Evolutionary conservation across 2,888 invertebrate genomes (phyloP).

Genomic region (Anaspis maculata): DNA sequence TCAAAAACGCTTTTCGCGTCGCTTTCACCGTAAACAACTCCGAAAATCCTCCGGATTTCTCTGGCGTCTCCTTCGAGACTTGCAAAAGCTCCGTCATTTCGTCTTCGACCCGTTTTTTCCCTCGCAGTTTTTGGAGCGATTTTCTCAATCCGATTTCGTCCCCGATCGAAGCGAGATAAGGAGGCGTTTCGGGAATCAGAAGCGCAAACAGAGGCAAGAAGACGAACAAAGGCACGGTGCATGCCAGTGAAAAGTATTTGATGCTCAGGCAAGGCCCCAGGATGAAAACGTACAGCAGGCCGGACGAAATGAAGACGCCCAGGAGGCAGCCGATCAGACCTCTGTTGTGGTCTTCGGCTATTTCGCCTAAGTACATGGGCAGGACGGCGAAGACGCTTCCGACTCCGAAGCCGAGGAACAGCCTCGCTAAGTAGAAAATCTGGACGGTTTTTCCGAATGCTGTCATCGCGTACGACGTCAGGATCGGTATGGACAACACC

Average conservation of each 20-base stretch:
- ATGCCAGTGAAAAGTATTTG: slow-evolving; percentile 18
- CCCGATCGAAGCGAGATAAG: slow-evolving; percentile 40
- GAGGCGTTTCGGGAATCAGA: slow-evolving; percentile 24
- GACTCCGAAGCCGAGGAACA: slow-evolving; percentile 54
- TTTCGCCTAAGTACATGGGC: slow-evolving; percentile 81
- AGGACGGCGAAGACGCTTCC: slow-evolving; percentile 62
- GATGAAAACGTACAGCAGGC: slow-evolving; percentile 20
- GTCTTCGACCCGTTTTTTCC: slow-evolving; percentile 6
- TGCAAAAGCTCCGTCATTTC: slow-evolving; percentile 14
- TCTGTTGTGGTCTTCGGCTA: slow-evolving; percentile 66
- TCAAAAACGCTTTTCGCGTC: slow-evolving; percentile 32
- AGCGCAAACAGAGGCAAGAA: slow-evolving; percentile 19
- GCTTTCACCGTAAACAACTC: slow-evolving; percentile 6
- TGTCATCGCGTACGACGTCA: slow-evolving; percentile 39
- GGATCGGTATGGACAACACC: slow-evolving; percentile 53
- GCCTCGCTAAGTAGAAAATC: slow-evolving; percentile 46
- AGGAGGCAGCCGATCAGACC: slow-evolving; percentile 53
- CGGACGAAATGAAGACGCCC: slow-evolving; percentile 18
- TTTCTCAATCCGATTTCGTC: slow-evolving; percentile 1
- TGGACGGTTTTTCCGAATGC: slow-evolving; percentile 18
- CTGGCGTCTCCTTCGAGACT: slow-evolving; percentile 12
- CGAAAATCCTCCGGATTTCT: slow-evolving; percentile 6
- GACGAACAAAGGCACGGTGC: slow-evolving; percentile 17
- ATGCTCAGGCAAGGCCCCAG: slow-evolving; percentile 23
- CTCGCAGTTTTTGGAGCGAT: slow-evolving; percentile 18